Evolutionary conservation across 2,797 vertebrate genomes (phyloP), one percentile per base, ranked within the genome.

Genomic region (Decapterus maruadsi): DNA sequence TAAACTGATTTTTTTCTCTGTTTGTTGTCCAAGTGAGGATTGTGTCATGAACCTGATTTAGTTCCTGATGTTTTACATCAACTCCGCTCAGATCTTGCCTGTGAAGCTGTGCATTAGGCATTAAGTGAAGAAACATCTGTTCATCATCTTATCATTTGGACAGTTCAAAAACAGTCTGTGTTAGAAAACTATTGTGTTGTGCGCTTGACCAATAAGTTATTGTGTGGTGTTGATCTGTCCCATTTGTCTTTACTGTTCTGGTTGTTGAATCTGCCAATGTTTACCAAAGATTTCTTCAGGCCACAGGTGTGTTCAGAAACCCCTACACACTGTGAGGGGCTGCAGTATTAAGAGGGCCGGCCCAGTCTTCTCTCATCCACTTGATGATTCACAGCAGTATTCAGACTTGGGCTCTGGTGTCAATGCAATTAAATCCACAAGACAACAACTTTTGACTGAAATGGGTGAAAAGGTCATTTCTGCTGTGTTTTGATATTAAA

Each of bases 181-280:
- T 87, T 87, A 59, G 87, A 90, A 87, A 89, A 72, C 66, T 91
- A 48, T 83, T 12, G 88, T 93, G 83, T 94, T 85, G 93, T 94
- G 90, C 89, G 83, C 72, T 86, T 89, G 87, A 91, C 84, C 72
- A 86, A 84, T 92, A 93, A 93, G 81, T 94, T 94, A 92, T 92
- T 94, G 86, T 93, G 72, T 77, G 76, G 82, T 94, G 87, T 92
- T 85, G 19, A 40, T 84, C 77, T 83, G 77, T 85, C 77, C 82
- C 75, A 88, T 78, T 61, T 75, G 75, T 85, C 82, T 77, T 65
- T 84, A 66, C 80, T 85, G 79, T 90, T 90, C 62, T 89, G 75
- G 80, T 90, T 93, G 82, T 91, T 82, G 57, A 77, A 78, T 80
- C 85, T 88, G 79, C 81, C 86, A 87, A 92, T 88, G 80, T 91